Base-by-base conservation (phyloP, 2,113 vertebrate genomes). In the Oryzias melastigma region DNA sequence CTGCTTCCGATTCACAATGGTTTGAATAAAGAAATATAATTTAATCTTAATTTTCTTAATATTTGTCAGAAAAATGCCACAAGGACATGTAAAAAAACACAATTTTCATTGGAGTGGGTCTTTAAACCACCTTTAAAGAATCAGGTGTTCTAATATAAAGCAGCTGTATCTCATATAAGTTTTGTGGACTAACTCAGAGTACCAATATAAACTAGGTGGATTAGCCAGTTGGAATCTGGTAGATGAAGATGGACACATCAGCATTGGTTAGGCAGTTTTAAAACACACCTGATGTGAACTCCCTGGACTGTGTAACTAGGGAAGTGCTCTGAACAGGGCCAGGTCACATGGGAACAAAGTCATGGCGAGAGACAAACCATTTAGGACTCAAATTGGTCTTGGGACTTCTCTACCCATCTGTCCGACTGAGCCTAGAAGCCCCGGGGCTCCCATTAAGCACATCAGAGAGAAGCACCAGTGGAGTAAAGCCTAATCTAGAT, bases 331-430 rank as follows among this genome's bases (percentile, higher is more conserved):
- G 77, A 79, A 87, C 75, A 62, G 79, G 72, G 75, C 73, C 59
- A 7, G 81, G 77, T 87, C 86, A 83, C 86, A 69, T 70, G 85
- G 87, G 85, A 89, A 75, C 17, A 1, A 41, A 77, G 82, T 81
- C 85, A 75, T 84, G 87, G 86, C 68, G 65, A 82, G 83, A 89
- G 89, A 90, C 90, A 91, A 91, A 92, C 83, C 89, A 91, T 92
- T 93, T 91, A 92, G 88, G 89, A 87, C 88, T 89, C 74, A 90
- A 92, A 91, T 91, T 91, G 88, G 89, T 88, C 88, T 84, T 80
- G 82, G 89, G 90, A 91, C 85, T 85, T 73, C 68, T 80, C 89
- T 81, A 80, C 77, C 90, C 87, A 89, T 90, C 85, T 90, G 89
- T 88, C 86, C 54, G 59, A 81, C 80, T 75, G 72, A 90, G 85